phyloP scores from a whole-genome alignment of 1,140 invertebrate species.

The Ectropis grisescens region DNA sequence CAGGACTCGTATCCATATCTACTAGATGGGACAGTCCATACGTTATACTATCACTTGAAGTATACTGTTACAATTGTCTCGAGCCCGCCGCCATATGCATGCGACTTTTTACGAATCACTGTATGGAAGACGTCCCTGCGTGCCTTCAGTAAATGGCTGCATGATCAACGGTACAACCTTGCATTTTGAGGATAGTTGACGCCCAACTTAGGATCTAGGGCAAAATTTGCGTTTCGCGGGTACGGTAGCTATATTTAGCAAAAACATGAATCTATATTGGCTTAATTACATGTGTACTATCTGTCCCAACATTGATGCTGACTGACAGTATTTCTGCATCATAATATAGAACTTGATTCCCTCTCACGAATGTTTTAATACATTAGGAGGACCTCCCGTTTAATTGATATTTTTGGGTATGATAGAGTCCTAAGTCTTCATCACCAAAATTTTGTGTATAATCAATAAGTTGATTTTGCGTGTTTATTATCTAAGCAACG shows the following conservation, averaged over 20 bases:
- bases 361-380: slow-evolving; percentile 19
- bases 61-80: no score
- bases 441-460: slow-evolving; percentile 4
- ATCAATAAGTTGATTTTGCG: slow-evolving; percentile 10
- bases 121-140: no score
- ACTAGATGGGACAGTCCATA: no score
- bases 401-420: slow-evolving; percentile 9
- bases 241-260: slow-evolving; percentile 1
- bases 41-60: no score
- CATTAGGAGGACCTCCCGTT: slow-evolving; percentile 11
- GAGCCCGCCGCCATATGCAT: no score
- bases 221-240: no score
- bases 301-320: slow-evolving; percentile 1
- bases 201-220: no score
- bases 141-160: no score
- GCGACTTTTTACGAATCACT: no score
- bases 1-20: no score
- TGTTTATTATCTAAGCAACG: slow-evolving; percentile 8
- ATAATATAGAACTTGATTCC: slow-evolving; percentile 22
- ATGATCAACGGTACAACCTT: no score
- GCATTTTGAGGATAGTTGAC: no score
- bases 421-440: slow-evolving; percentile 1
- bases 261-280: slow-evolving; percentile 2
- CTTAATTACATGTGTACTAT: slow-evolving; percentile 9
- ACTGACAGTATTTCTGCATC: slow-evolving; percentile 17